phyloP scores from a whole-genome alignment of 2,888 invertebrate genomes.

The Antheraea yamamai region DNA sequence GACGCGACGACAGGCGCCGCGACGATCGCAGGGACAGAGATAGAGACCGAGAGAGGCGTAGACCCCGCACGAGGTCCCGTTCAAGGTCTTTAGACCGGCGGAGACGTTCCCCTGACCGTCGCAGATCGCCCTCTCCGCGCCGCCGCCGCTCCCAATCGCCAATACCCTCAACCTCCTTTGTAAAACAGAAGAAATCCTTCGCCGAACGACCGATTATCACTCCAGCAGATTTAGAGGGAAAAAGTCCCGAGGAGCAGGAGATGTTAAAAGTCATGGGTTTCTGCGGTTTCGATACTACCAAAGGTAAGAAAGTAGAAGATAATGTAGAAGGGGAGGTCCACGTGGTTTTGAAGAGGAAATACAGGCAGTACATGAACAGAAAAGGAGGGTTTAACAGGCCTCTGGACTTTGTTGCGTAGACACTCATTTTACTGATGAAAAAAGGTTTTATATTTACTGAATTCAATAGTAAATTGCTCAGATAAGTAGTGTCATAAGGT shows the following conservation, averaged over 20 bases:
- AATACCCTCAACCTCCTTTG: constrained; percentile 67
- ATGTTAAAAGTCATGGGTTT: constrained; percentile 99
- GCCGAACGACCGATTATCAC: constrained; percentile 85
- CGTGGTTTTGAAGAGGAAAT: constrained; percentile 97
- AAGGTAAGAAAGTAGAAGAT: constrained; percentile 96
- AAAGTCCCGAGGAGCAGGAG: constrained; percentile 94
- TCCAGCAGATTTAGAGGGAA: constrained; percentile 94
- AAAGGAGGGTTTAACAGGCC: constrained; percentile 99
- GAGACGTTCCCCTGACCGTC: constrained; percentile 71
- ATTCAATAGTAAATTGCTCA: constrained; percentile 27
- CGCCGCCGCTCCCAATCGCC: constrained; percentile 56
- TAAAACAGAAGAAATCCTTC: constrained; percentile 66
- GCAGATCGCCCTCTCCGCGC: constrained; percentile 51
- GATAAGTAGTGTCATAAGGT: constrained; percentile 9
- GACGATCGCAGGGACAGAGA: constrained; percentile 62
- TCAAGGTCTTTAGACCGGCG: constrained; percentile 71
- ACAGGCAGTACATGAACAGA: constrained; percentile 99
- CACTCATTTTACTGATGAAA: constrained; percentile 30
- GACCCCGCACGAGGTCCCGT: constrained; percentile 68
- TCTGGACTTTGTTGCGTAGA: constrained; percentile 95
- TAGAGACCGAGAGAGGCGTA: constrained; percentile 67
- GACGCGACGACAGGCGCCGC: constrained; percentile 68
- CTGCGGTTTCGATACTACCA: constrained; percentile 96
- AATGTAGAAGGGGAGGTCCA: constrained; percentile 98
- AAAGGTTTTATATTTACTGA: constrained; percentile 23